Percentiles rank a stretch among this genome's conserved stretches.
Evolutionary conservation across 2,888 invertebrate genomes (phyloP).

Genomic region (Ellobium chinense): DNA sequence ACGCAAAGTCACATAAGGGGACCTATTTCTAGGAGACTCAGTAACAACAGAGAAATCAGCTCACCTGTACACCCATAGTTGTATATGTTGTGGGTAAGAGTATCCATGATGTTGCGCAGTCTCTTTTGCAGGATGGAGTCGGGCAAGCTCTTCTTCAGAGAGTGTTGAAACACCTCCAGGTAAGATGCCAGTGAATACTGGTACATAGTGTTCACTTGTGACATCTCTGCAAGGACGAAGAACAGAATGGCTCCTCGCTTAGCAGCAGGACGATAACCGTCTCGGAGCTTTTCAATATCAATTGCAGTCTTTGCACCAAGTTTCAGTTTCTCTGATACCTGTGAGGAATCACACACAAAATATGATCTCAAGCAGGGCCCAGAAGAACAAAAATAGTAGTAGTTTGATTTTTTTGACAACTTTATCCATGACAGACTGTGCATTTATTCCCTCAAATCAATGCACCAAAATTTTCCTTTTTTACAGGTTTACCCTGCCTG

Average conservation of each 20-base stretch:
- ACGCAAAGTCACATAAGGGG: too few species aligned
- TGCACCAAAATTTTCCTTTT: too few species aligned
- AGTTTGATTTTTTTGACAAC: too few species aligned
- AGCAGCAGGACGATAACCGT: conserved; percentile 92
- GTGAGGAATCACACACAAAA: too few species aligned
- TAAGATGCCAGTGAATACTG: conserved; percentile 93
- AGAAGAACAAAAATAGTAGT: too few species aligned
- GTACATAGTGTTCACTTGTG: conserved; percentile 93
- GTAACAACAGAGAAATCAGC: conserved; percentile 16
- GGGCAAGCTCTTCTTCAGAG: conserved; percentile 89
- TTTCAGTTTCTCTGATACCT: conserved; percentile 87
- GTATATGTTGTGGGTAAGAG: conserved; percentile 92
- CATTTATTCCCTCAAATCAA: too few species aligned
- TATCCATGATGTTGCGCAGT: conserved; percentile 89
- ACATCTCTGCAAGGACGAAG: conserved; percentile 94
- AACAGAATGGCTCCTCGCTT: conserved; percentile 93
- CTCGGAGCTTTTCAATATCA: conserved; percentile 90
- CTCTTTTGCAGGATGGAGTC: conserved; percentile 88
- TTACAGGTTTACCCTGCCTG: too few species aligned
- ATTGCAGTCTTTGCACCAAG: conserved; percentile 87
- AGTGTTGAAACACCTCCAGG: conserved; percentile 89
- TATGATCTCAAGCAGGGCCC: too few species aligned
- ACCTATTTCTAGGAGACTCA: background rate
- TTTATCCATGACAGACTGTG: too few species aligned
- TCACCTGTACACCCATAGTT: conserved; percentile 92